phyloP scores from a whole-genome alignment of 23 tunicate species.

The Botrylloides violaceus region DNA sequence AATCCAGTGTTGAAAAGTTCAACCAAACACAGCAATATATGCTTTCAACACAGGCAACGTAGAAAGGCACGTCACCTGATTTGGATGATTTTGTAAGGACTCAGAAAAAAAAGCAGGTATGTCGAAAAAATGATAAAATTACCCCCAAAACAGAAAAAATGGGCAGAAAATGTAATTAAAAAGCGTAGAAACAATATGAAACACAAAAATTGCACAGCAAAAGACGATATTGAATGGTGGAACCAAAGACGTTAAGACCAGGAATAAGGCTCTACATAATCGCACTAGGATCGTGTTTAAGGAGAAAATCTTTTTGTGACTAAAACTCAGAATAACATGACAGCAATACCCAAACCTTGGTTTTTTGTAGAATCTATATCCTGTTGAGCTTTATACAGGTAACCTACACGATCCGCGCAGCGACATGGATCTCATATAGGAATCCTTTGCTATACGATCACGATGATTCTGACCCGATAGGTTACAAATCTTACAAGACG shows the following conservation, averaged over 20 bases:
- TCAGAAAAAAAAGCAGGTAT: too few relatives aligned
- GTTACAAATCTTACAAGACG: too few relatives aligned
- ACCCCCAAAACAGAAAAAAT: background rate
- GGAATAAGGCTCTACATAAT: background rate
- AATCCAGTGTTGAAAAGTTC: background rate
- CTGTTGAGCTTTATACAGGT: too few relatives aligned
- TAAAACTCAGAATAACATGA: background rate
- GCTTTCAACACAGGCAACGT: too few relatives aligned
- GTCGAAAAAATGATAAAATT: background rate
- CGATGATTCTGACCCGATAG: too few relatives aligned
- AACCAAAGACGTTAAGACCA: constrained; percentile 1
- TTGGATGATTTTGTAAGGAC: too few relatives aligned
- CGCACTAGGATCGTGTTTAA: background rate
- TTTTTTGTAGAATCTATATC: background rate
- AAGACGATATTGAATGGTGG: background rate
- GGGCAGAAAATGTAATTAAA: background rate
- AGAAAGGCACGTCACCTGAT: too few relatives aligned
- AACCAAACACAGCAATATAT: too few relatives aligned
- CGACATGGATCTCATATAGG: too few relatives aligned
- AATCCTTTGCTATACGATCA: too few relatives aligned
- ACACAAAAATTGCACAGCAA: constrained; percentile 29
- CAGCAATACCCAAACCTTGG: background rate
- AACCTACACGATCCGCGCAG: too few relatives aligned
- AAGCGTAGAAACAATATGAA: constrained; percentile 24
- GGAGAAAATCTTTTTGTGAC: background rate